Base-by-base conservation (phyloP, 2,797 vertebrate genomes). In the Hydrocynus forskahlii region DNA sequence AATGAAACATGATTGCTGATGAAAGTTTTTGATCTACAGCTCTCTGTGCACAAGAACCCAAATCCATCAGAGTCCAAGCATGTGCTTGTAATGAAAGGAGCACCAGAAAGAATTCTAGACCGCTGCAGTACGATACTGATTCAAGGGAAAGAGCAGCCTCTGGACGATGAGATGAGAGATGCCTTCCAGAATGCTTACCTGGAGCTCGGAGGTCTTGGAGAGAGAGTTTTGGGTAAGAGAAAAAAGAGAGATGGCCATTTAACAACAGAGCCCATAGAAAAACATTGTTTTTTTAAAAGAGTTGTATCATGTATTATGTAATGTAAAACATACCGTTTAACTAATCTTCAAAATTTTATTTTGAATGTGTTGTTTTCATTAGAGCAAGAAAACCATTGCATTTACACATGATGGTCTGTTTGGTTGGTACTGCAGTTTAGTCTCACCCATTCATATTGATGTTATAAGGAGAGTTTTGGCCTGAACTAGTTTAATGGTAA, bases 131-230 rank as follows among this genome's bases (percentile, higher is more conserved):
- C 91, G 29, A 96, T 96, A 88, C 85, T 96, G 50, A 88, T 95
- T 17, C 95, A 96, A 0, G 96, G 96, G 72, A 95, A 95, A 83
- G 94, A 95, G 79, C 92, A 95, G 75, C 91, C 90, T 0, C 87
- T 97, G 78, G 95, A 96, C 2, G 95, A 95, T 62, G 95, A 96
- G 85, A 88, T 95, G 88, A 96, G 93, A 84, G 96, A 97, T 5
- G 90, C 95, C 48, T 97, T 96, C 83, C 95, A 96, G 87, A 96
- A 96, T 1, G 96, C 96, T 63, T 96, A 97, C 87, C 89, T 96
- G 85, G 96, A 97, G 84, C 75, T 96, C 19, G 95, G 96, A 4
- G 96, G 96, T 78, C 95, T 96, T 0, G 96, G 96, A 21, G 96
- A 96, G 81, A 93, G 96, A 82, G 96, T 96, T 5, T 87, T 96